Base-by-base conservation (phyloP, 2,113 vertebrate genomes). In the Dolichotis patagonum region DNA sequence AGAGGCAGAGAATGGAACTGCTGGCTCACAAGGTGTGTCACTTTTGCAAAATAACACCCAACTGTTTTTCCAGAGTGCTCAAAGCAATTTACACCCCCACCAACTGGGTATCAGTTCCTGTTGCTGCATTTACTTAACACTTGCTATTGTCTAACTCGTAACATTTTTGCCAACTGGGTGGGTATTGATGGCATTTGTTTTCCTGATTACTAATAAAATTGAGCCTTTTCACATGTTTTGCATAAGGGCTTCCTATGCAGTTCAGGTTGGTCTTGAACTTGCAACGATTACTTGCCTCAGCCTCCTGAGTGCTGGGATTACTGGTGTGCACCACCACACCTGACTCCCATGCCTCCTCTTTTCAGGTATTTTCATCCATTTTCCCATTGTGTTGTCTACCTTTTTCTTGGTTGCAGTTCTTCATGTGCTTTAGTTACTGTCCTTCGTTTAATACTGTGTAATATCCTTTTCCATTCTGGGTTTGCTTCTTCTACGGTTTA, bases 21-120 rank as follows among this genome's bases (percentile, higher is more conserved):
- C 41, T 67, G 35, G 95, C 81, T 94, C 85, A 84, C 41, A 14
- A 86, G 96, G 91, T 35, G 54, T 91, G 93, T 91, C 85, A 7
- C 30, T 60, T 93, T 96, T 73, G 60, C 75, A 28, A 81, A 94
- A 32, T 78, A 96, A 96, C 26, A 43, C 58, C 91, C 77, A 46
- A 30, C 54, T 77, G 63, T 60, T 88, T 83, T 91, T 32, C 90
- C 75, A n/a, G 13, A 38, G 46, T 22, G 30, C 58, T 96, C 87
- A 81, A 2, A 41, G 35, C 81, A 58, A 71, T 63, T 43, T n/a
- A 24, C 16, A n/a, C 88, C 81, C 96, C 94, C 43, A 96, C 94
- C 84, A 62, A 30, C 65, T 62, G 20, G 52, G 0, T 43, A 19
- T 26, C 56, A 60, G 71, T 56, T 95, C 73, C 85, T 56, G 60